Conservation (phyloP, 2,113 vertebrate genomes). For the Callaeas wilsoni region DNA sequence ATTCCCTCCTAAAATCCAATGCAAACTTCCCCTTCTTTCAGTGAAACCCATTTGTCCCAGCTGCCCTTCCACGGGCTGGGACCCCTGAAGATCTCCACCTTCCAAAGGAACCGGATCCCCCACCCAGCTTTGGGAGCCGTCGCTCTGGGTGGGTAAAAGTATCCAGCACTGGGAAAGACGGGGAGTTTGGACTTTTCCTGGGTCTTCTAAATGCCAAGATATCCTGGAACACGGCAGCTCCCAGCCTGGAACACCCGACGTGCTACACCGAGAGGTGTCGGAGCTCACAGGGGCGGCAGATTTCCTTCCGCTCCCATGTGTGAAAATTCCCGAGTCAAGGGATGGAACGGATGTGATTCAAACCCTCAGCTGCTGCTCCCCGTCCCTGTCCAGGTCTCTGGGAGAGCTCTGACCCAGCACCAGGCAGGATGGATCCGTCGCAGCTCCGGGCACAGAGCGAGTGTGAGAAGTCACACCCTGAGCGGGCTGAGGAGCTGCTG, state of each 20-base stretch:
- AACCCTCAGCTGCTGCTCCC: neutral
- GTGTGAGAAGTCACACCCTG: neutral
- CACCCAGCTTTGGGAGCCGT: neutral
- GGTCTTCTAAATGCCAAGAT: too few species aligned
- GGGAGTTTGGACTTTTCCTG: neutral
- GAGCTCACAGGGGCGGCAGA: rapidly evolving
- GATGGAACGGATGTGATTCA: neutral
- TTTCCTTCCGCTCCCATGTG: rapidly evolving
- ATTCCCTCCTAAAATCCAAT: neutral
- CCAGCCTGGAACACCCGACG: rapidly evolving
- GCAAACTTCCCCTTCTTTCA: too few species aligned
- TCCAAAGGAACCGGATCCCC: rapidly evolving
- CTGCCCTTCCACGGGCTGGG: neutral
- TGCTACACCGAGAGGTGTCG: rapidly evolving
- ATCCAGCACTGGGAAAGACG: neutral
- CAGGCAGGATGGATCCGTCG: neutral
- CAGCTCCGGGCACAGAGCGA: neutral
- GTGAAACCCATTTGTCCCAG: neutral
- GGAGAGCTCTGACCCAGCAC: neutral
- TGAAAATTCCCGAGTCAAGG: neutral
- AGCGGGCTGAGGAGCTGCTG: neutral
- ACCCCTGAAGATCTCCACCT: neutral
- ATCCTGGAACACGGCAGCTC: neutral
- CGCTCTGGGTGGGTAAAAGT: rapidly evolving
- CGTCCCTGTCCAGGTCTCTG: neutral